Conservation (phyloP, 2,797 vertebrate species). For the Trichosurus vulpecula region DNA sequence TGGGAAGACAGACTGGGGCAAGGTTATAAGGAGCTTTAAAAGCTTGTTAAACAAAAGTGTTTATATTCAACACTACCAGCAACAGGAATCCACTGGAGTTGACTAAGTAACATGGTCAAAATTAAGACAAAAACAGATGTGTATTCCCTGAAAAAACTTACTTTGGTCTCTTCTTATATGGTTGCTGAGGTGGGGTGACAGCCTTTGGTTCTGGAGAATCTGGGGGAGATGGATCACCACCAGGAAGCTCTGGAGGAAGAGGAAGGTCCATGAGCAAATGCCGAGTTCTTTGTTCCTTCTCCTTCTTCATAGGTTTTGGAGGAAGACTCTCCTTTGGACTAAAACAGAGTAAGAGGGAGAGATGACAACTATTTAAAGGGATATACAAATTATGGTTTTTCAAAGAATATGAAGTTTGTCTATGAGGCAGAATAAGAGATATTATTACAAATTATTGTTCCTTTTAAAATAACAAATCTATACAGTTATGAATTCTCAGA, state of each 20-base stretch:
- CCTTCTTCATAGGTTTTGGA: conserved; percentile 91
- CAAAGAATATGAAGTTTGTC: conserved; percentile 42
- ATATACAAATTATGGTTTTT: conserved; percentile 60
- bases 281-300: conserved; percentile 93
- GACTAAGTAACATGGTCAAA: neutral
- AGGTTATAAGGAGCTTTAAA: neutral
- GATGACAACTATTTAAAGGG: conserved; percentile 67
- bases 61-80: neutral
- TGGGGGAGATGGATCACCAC: conserved; percentile 93
- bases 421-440: conserved; percentile 29
- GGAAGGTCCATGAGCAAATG: conserved; percentile 96
- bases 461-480: neutral
- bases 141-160: conserved; percentile 79
- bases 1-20: neutral
- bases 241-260: conserved; percentile 93
- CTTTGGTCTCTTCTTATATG: conserved; percentile 99
- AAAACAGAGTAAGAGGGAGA: conserved; percentile 65
- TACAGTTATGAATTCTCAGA: neutral
- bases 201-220: conserved; percentile 93
- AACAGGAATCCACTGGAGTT: neutral
- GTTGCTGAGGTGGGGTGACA: conserved; percentile 88
- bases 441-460: neutral
- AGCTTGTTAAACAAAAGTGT: neutral
- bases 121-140: neutral
- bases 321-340: conserved; percentile 95